phyloP scores from a whole-genome alignment of 2,888 invertebrate genomes.

The Rhorus exstirpatorius region DNA sequence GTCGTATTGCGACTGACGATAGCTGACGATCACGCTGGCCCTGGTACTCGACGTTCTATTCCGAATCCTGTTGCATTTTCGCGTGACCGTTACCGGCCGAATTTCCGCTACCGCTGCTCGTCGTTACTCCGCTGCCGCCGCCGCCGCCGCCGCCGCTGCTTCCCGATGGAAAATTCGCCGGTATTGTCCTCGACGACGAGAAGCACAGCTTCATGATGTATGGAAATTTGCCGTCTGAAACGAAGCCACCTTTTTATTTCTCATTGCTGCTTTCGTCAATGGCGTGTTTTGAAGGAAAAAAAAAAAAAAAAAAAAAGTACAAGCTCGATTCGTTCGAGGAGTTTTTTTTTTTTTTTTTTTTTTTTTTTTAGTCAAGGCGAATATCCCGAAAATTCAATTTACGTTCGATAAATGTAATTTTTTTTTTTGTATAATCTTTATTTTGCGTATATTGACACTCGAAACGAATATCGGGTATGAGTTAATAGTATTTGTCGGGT shows the following conservation, averaged over 20 bases:
- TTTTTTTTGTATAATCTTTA: too few species aligned
- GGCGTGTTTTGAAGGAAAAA: neutral
- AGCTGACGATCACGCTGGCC: conserved; percentile 85
- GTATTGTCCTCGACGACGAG: conserved; percentile 92
- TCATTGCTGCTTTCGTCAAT: conserved; percentile 7
- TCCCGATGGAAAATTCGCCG: conserved; percentile 84
- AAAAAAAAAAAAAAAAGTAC: neutral
- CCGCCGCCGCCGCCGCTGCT: conserved; percentile 81
- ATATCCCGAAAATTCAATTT: too few species aligned
- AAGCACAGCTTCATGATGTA: conserved; percentile 99
- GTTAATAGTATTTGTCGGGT: too few species aligned
- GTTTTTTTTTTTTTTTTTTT: too few species aligned
- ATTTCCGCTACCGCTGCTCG: conserved; percentile 80
- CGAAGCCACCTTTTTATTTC: conserved; percentile 69
- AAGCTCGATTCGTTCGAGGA: neutral
- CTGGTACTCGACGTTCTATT: conserved; percentile 86
- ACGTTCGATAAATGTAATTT: too few species aligned
- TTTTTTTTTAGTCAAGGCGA: too few species aligned
- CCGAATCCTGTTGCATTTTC: conserved; percentile 86
- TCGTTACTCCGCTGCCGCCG: conserved; percentile 85
- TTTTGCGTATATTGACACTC: too few species aligned
- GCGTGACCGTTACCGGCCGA: conserved; percentile 85
- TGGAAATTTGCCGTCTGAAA: conserved; percentile 97
- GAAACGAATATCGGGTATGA: too few species aligned
- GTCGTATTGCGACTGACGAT: conserved; percentile 82